These are phyloP conservation scores for Synaphobranchus kaupii DNA, from an alignment of 2,797 vertebrate species.

Conservation along the genomic window DNA sequence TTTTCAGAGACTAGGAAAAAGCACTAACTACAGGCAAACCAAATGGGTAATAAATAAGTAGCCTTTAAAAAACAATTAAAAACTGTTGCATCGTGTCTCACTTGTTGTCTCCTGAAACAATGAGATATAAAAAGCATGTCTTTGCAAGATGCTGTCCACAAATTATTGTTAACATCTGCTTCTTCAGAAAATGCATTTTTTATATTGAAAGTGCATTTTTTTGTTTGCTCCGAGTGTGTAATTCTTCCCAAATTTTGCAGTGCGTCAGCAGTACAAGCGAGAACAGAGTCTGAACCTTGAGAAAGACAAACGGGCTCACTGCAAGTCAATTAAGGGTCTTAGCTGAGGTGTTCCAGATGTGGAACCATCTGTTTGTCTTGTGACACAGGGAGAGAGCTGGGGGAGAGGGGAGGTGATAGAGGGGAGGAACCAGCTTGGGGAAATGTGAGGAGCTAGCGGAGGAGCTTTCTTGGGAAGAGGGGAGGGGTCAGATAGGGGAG, in stretches of 20 bases:
- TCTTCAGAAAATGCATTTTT: constrained; percentile 23
- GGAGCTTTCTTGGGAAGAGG: neutral
- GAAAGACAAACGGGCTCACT: constrained; percentile 52
- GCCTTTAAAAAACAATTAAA: neutral
- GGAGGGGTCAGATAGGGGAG: neutral
- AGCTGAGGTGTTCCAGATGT: constrained; percentile 64
- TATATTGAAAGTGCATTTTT: constrained; percentile 21
- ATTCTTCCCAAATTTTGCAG: constrained; percentile 25
- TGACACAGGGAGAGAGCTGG: constrained; percentile 44
- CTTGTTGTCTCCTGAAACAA: neutral
- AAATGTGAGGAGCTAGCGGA: constrained; percentile 32
- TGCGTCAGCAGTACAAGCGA: constrained; percentile 8
- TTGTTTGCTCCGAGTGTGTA: constrained; percentile 1
- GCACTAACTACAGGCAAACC: neutral
- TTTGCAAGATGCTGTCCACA: constrained; percentile 18
- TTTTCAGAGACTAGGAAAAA: neutral
- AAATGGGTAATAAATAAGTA: neutral
- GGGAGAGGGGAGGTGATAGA: constrained; percentile 29
- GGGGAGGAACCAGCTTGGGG: constrained; percentile 36
- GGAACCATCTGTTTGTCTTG: constrained; percentile 64
- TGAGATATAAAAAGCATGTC: neutral
- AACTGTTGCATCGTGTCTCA: too few species aligned
- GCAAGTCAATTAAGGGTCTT: constrained; percentile 54
- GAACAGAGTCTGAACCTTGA: constrained; percentile 27
- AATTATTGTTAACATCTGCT: constrained; percentile 32